phyloP scores from a whole-genome alignment of 2,888 invertebrate species.

The Dendrolimus pini region DNA sequence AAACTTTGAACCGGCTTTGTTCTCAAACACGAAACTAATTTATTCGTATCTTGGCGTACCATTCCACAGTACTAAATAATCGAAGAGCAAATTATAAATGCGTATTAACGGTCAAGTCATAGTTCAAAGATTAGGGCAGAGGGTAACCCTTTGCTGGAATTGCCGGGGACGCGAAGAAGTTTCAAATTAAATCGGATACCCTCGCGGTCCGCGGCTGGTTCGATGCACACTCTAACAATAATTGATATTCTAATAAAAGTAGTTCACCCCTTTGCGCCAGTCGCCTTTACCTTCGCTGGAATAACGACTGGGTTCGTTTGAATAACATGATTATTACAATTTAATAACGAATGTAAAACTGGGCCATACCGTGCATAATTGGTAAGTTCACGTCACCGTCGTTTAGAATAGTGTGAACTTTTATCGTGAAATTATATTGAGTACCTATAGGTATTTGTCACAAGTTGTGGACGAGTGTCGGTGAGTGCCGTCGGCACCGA shows the following conservation, averaged over 20 bases:
- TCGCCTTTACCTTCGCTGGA: conserved; percentile 1
- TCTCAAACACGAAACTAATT: conserved; percentile 74
- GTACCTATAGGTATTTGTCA: conserved; percentile 11
- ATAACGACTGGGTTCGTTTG: background rate
- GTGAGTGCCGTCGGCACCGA: conserved; percentile 24
- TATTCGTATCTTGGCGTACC: conserved; percentile 67
- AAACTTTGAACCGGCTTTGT: conserved; percentile 68
- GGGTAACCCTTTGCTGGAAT: conserved; percentile 64
- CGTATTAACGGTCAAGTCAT: conserved; percentile 76
- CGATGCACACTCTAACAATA: conserved; percentile 54
- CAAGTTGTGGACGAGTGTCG: conserved; percentile 8
- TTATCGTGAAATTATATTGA: background rate
- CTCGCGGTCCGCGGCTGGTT: conserved; percentile 33
- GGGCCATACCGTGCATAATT: background rate
- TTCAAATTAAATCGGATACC: conserved; percentile 59
- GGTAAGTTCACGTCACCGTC: no score
- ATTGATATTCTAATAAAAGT: conserved; percentile 52
- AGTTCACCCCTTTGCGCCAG: conserved; percentile 30
- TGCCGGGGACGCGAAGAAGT: conserved; percentile 57
- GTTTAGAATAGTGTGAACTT: background rate
- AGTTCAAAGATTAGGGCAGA: conserved; percentile 76
- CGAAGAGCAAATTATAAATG: conserved; percentile 75
- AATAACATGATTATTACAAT: background rate
- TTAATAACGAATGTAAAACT: background rate
- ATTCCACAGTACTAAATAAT: conserved; percentile 68